phyloP scores from a whole-genome alignment of 2,888 invertebrate genomes.

The Synergus laeviventris region DNA sequence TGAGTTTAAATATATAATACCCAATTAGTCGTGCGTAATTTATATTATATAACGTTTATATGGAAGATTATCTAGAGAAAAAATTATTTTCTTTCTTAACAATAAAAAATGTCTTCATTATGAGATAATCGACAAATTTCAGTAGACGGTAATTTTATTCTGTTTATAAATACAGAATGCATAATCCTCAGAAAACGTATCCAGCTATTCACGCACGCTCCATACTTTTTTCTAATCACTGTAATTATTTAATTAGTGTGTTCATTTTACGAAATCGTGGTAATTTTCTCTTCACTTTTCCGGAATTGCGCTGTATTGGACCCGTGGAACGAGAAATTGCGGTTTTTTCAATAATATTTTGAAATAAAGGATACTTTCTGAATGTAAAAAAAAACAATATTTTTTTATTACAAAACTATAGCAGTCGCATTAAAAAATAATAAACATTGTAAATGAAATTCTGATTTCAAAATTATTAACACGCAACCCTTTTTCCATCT shows the following conservation, averaged over 20 bases:
- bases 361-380: neutral
- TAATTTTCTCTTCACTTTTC: neutral
- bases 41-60: neutral
- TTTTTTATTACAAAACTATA: no score
- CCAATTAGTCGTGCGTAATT: neutral
- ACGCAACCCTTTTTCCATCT: no score
- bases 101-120: neutral
- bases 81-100: neutral
- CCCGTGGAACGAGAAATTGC: neutral
- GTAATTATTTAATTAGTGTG: slow-evolving; percentile 5
- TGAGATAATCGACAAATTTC: neutral
- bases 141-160: neutral
- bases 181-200: neutral
- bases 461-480: no score
- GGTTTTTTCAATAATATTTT: neutral
- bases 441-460: no score
- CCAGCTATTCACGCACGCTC: neutral
- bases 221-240: neutral
- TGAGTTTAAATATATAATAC: neutral
- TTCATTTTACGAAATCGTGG: neutral
- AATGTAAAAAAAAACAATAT: no score
- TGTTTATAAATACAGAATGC: neutral
- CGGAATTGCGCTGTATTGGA: neutral
- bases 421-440: no score
- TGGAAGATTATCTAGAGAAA: neutral